These are phyloP conservation scores for Anguilla japonica DNA, from an alignment of 2,113 vertebrate species.

Conservation along the genomic window DNA sequence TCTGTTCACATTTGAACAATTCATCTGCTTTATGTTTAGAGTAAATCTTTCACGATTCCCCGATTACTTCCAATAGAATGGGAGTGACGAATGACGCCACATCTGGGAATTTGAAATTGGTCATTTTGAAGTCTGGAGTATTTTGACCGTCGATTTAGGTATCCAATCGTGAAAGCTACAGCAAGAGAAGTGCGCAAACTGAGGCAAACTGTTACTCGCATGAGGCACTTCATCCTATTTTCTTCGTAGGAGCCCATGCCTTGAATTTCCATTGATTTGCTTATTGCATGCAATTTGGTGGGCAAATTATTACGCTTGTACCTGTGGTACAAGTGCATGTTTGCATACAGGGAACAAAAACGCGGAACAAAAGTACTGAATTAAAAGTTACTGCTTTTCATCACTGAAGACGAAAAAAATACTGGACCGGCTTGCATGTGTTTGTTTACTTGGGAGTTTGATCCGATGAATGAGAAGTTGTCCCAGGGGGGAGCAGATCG, in stretches of 20 bases:
- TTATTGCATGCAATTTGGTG: not conserved
- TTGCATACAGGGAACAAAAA: not conserved
- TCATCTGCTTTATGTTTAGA: constrained; percentile 35
- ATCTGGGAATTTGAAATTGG: constrained; percentile 51
- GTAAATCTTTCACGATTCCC: constrained; percentile 60
- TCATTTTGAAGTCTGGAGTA: constrained; percentile 34
- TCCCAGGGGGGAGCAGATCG: constrained; percentile 40
- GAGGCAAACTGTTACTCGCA: not conserved
- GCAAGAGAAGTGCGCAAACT: not conserved
- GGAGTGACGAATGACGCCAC: constrained; percentile 63
- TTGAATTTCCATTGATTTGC: not conserved
- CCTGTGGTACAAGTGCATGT: constrained; percentile 14
- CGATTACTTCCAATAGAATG: constrained; percentile 55
- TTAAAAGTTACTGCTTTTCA: not conserved
- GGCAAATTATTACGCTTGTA: not conserved
- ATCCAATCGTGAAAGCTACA: not conserved
- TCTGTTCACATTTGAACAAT: constrained; percentile 55
- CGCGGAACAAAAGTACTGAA: not conserved
- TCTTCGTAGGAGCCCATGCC: not conserved
- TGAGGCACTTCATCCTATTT: not conserved
- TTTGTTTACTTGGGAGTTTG: constrained; percentile 56
- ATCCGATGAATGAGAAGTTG: constrained; percentile 62
- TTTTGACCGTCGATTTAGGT: constrained; percentile 20
- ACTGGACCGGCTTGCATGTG: constrained; percentile 29
- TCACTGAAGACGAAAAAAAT: not conserved